These are phyloP conservation scores for Nudaria mundana DNA, from an alignment of 2,888 invertebrate species.

Conservation along the genomic window DNA sequence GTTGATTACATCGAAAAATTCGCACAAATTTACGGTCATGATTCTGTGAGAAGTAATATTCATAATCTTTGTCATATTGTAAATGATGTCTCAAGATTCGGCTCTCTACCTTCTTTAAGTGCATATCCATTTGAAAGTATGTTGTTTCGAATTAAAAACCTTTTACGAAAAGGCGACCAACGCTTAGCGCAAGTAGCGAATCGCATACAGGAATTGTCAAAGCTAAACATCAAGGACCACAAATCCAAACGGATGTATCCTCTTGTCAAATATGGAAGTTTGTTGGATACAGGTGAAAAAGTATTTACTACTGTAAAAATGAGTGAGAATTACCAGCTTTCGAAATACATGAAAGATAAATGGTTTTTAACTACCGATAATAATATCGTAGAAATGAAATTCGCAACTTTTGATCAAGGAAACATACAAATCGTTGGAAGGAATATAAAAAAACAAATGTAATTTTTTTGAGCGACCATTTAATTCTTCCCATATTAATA, in stretches of 20 bases:
- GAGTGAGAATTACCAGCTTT: neutral
- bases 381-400: neutral
- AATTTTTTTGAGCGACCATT: conserved; percentile 1
- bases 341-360: neutral
- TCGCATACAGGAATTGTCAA: neutral
- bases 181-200: conserved; percentile 1
- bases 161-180: neutral
- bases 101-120: neutral
- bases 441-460: neutral
- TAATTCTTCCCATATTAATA: conserved; percentile 2
- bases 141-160: neutral
- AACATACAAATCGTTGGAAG: neutral
- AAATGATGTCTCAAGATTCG: neutral
- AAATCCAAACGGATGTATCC: neutral
- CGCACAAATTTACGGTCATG: neutral
- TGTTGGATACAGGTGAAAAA: neutral
- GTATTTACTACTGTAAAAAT: neutral
- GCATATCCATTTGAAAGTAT: conserved; percentile 2
- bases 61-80: neutral
- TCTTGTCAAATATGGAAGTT: neutral
- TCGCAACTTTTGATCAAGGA: neutral
- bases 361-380: neutral
- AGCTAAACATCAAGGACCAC: neutral
- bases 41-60: neutral
- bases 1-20: neutral